phyloP scores from a whole-genome alignment of 2,113 vertebrate species.

The Oncorhynchus mykiss region DNA sequence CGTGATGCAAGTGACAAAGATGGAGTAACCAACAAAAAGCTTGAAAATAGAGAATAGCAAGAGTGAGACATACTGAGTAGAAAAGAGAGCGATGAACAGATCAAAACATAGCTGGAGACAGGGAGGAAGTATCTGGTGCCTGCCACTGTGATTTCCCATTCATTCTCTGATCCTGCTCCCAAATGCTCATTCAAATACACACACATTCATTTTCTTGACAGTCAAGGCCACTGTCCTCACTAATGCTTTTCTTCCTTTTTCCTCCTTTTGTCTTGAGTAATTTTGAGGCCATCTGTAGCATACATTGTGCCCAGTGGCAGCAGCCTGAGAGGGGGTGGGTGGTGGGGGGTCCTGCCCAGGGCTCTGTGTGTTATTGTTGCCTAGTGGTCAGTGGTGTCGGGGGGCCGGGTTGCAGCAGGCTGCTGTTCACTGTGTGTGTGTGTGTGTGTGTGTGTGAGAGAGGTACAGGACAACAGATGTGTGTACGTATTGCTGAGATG shows the following conservation, averaged over 20 bases:
- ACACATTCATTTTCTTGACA: conserved; percentile 1
- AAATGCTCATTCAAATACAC: neutral
- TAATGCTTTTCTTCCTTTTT: neutral
- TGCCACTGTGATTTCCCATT: neutral
- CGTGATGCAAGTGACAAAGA: neutral
- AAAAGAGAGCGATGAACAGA: neutral
- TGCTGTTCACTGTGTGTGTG: neutral
- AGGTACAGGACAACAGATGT: neutral
- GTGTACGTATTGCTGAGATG: neutral
- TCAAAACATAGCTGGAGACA: neutral
- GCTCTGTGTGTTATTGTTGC: neutral
- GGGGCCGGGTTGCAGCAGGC: neutral
- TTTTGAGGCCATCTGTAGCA: neutral
- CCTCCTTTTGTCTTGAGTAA: neutral
- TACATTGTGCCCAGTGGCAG: neutral
- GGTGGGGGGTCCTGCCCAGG: neutral
- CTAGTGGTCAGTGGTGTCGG: neutral
- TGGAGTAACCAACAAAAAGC: too few species aligned
- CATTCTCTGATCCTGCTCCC: conserved; percentile 10
- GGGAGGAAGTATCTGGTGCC: neutral
- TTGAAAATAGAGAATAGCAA: neutral
- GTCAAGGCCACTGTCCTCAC: neutral
- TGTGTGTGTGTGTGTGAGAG: conserved; percentile 24
- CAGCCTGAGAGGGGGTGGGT: conserved; percentile 7
- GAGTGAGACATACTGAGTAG: neutral